These are phyloP conservation scores for Muscicapa comitata DNA, from an alignment of 2,797 vertebrate genomes.

Conservation along the genomic window DNA sequence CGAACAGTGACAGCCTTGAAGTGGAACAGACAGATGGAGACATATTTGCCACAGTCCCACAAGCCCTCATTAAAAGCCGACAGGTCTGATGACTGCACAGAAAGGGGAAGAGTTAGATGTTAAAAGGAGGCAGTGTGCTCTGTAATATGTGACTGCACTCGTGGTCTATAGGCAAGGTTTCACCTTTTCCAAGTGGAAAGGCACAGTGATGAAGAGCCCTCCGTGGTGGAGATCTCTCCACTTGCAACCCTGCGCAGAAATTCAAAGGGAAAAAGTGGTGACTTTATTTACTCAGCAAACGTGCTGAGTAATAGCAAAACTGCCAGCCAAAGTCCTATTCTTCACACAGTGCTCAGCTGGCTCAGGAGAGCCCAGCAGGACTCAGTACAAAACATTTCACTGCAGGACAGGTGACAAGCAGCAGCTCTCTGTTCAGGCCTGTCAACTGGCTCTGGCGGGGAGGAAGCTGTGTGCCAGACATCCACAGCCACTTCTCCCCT, in stretches of 20 bases:
- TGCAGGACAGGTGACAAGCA: neutral
- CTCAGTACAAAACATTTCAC: neutral
- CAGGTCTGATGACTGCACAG: slow-evolving; percentile 36
- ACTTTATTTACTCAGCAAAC: slow-evolving; percentile 12
- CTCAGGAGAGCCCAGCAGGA: neutral
- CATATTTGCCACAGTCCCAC: slow-evolving; percentile 29
- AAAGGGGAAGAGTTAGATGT: slow-evolving; percentile 28
- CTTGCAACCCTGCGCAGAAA: neutral
- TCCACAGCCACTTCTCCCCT: neutral
- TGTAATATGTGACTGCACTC: neutral
- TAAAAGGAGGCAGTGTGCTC: neutral
- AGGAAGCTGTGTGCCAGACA: neutral
- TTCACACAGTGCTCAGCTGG: neutral
- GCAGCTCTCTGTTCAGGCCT: neutral
- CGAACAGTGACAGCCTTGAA: slow-evolving; percentile 51
- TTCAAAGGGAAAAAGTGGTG: slow-evolving; percentile 5
- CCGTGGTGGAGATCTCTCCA: neutral
- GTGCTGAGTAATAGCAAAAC: slow-evolving; percentile 5
- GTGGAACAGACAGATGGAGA: slow-evolving; percentile 53
- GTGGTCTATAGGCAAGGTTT: neutral
- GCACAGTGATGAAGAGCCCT: neutral
- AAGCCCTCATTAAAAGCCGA: slow-evolving; percentile 29
- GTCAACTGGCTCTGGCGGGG: neutral
- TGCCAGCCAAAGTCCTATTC: neutral
- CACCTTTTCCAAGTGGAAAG: slow-evolving; percentile 26